Conservation (phyloP, 2,797 vertebrate genomes). For the Decapterus maruadsi region DNA sequence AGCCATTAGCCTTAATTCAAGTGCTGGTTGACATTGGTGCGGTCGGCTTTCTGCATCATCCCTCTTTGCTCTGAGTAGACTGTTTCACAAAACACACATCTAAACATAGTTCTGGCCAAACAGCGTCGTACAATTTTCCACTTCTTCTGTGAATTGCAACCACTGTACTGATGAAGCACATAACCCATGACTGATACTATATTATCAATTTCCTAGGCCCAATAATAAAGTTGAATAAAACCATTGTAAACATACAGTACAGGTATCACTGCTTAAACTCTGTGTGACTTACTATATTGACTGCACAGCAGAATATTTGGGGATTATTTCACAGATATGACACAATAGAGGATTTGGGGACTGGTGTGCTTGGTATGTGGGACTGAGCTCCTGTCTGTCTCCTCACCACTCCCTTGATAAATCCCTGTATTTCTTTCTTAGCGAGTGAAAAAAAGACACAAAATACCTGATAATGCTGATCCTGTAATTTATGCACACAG, state of each 20-base stretch:
- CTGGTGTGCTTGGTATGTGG: background rate
- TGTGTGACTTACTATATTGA: constrained; percentile 13
- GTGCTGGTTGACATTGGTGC: constrained; percentile 4
- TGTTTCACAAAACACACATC: constrained; percentile 1
- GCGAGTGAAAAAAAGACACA: background rate
- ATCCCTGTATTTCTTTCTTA: constrained; percentile 32
- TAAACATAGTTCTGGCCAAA: background rate
- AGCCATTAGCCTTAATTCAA: constrained; percentile 4
- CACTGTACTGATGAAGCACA: background rate
- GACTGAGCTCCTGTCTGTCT: constrained; percentile 17
- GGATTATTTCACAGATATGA: constrained; percentile 17
- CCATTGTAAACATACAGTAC: background rate
- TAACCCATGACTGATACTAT: background rate
- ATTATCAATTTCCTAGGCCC: constrained; percentile 3
- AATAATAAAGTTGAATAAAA: constrained; percentile 3
- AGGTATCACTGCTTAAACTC: background rate
- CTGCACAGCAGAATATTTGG: background rate
- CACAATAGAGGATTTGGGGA: constrained; percentile 3
- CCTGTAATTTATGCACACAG: constrained; percentile 38
- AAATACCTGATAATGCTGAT: constrained; percentile 7
- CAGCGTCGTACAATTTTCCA: background rate
- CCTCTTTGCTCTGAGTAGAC: background rate
- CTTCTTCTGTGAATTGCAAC: constrained; percentile 9
- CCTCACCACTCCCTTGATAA: constrained; percentile 16
- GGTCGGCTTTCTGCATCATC: background rate